These are phyloP conservation scores for Rana temporaria DNA, from an alignment of 2,113 vertebrate species.

Conservation along the genomic window DNA sequence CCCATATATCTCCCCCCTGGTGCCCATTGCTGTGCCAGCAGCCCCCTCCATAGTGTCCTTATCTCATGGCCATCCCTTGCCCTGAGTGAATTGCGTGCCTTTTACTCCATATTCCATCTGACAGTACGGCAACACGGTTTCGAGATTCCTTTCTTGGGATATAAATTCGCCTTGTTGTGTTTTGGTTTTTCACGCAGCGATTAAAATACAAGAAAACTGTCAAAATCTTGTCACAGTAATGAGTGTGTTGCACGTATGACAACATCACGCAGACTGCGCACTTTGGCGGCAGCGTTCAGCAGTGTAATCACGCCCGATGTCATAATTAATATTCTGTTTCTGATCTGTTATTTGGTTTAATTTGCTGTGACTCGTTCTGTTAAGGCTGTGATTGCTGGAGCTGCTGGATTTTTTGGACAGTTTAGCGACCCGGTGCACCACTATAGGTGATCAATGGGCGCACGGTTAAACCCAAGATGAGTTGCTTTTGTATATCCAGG, in stretches of 20 bases:
- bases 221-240: slow-evolving; percentile 41
- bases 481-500: too few relatives aligned
- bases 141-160: not conserved
- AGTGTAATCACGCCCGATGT: not conserved
- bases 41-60: not conserved
- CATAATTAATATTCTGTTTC: not conserved
- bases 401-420: too few relatives aligned
- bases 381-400: too few relatives aligned
- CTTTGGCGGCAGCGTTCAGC: not conserved
- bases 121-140: too few relatives aligned
- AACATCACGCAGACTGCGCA: not conserved
- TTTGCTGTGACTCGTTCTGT: too few relatives aligned
- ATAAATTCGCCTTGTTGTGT: not conserved
- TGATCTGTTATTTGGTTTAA: not conserved
- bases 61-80: too few relatives aligned
- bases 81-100: too few relatives aligned
- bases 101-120: too few relatives aligned
- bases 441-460: too few relatives aligned
- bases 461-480: too few relatives aligned
- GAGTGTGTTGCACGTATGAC: slow-evolving; percentile 13
- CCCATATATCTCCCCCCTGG: too few relatives aligned
- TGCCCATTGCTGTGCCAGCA: not conserved
- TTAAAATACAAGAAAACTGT: slow-evolving; percentile 32
- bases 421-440: too few relatives aligned
- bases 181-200: slow-evolving; percentile 12